A percentile compares a stretch with the other conserved stretches of the same genome.
Evolutionary conservation across 2,888 invertebrate species (phyloP).

Genomic region (Neocrepidodera transversa): DNA sequence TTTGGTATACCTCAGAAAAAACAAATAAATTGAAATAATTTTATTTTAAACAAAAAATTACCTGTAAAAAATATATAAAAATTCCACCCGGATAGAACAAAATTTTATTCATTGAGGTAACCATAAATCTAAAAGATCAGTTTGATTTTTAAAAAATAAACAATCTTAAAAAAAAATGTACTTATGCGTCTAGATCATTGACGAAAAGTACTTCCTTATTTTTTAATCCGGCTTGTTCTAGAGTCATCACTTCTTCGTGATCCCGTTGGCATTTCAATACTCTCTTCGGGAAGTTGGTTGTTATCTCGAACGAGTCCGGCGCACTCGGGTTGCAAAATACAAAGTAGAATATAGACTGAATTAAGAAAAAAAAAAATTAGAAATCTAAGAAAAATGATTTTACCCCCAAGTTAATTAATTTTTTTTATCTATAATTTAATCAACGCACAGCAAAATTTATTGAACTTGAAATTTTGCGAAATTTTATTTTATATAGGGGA

Average conservation of each 20-base stretch:
- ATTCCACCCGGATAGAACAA: too few species aligned
- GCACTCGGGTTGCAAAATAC: slow-evolving; percentile 94
- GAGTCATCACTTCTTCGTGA: slow-evolving; percentile 63
- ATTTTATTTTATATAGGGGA: too few species aligned
- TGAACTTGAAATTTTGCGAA: too few species aligned
- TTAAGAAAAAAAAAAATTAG: too few species aligned
- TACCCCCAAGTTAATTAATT: too few species aligned
- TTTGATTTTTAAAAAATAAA: slow-evolving; percentile 4
- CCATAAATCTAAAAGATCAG: slow-evolving; percentile 11
- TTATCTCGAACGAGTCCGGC: slow-evolving; percentile 93
- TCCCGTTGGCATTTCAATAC: slow-evolving; percentile 72
- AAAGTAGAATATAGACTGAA: slow-evolving; percentile 92
- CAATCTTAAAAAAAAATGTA: not conserved
- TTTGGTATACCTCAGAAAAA: too few species aligned
- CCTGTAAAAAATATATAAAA: slow-evolving; percentile 3
- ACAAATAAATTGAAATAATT: too few species aligned
- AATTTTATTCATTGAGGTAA: slow-evolving; percentile 10
- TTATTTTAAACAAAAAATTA: too few species aligned
- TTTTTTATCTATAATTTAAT: too few species aligned
- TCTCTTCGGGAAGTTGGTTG: slow-evolving; percentile 93
- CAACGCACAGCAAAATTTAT: too few species aligned
- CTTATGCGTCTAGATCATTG: slow-evolving; percentile 87
- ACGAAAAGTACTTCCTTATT: slow-evolving; percentile 93
- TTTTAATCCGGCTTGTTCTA: slow-evolving; percentile 82
- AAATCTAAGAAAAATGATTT: too few species aligned